These are phyloP conservation scores for Carcinoscorpius rotundicauda DNA, from an alignment of 1,140 invertebrate genomes.

Conservation along the genomic window DNA sequence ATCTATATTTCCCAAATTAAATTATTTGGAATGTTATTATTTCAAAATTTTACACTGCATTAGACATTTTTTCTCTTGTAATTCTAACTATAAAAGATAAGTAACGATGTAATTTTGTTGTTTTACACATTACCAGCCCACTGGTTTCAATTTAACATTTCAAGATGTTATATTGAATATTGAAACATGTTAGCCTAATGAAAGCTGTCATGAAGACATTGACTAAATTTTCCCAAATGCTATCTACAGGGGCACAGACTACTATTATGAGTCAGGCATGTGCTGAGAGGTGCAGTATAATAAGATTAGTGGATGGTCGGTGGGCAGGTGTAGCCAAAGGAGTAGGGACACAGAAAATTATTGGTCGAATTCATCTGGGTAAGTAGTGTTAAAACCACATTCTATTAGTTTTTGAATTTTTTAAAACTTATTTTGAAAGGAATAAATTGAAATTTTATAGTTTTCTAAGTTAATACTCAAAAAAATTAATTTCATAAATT, in stretches of 20 bases:
- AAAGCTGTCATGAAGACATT: background rate
- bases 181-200: no score
- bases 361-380: slow-evolving; percentile 87
- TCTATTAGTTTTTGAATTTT: background rate
- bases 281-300: slow-evolving; percentile 86
- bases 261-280: slow-evolving; percentile 88
- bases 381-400: background rate
- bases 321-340: slow-evolving; percentile 90
- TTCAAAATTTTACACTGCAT: no score
- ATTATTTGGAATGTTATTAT: no score
- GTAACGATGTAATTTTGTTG: no score
- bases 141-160: no score
- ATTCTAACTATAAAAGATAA: no score
- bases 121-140: no score
- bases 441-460: slow-evolving; percentile 6
- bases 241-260: slow-evolving; percentile 62
- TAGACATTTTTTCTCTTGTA: no score
- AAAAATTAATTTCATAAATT: no score
- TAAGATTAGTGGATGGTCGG: slow-evolving; percentile 82
- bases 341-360: slow-evolving; percentile 91
- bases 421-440: background rate
- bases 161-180: no score
- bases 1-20: no score
- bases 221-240: background rate
- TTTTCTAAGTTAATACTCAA: no score